Evolutionary conservation across 1,140 invertebrate genomes (phyloP).

Genomic region (Cotesia glomerata): DNA sequence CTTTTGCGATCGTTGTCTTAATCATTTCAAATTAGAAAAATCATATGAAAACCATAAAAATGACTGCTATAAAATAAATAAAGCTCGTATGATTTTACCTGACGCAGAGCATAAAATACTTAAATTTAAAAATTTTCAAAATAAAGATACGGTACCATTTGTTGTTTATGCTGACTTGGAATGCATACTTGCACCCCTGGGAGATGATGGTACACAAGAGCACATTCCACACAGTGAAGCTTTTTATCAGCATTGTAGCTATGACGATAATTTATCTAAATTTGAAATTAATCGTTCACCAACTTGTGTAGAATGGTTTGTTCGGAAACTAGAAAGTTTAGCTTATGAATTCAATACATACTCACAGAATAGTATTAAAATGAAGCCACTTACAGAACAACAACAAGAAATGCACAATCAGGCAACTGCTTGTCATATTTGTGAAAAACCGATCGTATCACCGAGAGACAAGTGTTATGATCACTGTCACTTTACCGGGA

Average conservation of each 20-base stretch:
- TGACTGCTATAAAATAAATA: conserved; percentile 10
- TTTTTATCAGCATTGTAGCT: conserved; percentile 25
- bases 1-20: conserved; percentile 11
- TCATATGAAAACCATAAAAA: neutral
- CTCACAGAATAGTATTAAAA: conserved; percentile 1
- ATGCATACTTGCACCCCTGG: conserved; percentile 14
- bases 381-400: conserved; percentile 7
- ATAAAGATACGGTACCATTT: conserved; percentile 5
- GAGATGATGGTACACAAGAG: neutral
- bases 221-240: conserved; percentile 17
- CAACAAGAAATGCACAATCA: conserved; percentile 9
- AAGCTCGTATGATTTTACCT: neutral
- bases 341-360: conserved; percentile 8
- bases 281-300: conserved; percentile 7
- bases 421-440: conserved; percentile 34
- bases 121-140: neutral
- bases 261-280: conserved; percentile 21
- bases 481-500: conserved; percentile 50
- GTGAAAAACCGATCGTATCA: conserved; percentile 30
- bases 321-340: conserved; percentile 34
- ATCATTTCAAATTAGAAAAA: neutral
- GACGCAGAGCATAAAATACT: conserved; percentile 2
- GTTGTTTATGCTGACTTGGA: conserved; percentile 33
- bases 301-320: conserved; percentile 42
- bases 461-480: conserved; percentile 40